A percentile compares a stretch with the other conserved stretches of the same genome.
Evolutionary conservation across 1,140 invertebrate genomes (phyloP).

Genomic region (Drosophila rhopaloa): DNA sequence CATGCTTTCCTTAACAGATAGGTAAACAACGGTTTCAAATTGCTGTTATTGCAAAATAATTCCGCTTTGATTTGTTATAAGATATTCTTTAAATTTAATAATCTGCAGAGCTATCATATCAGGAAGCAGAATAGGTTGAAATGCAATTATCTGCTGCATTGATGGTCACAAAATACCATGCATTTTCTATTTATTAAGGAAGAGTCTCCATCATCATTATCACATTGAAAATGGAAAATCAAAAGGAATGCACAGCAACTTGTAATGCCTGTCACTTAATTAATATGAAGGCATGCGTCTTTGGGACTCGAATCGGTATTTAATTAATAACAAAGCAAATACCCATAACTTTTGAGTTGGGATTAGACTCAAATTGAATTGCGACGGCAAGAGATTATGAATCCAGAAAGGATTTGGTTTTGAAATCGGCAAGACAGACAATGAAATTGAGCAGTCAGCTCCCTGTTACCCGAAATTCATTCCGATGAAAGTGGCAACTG

Average conservation of each 20-base stretch:
- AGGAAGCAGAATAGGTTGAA: too few species aligned
- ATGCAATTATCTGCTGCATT: neutral
- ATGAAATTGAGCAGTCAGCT: conserved; percentile 1
- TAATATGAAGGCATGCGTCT: conserved; percentile 13
- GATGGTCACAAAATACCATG: neutral
- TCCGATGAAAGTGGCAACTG: conserved; percentile 34
- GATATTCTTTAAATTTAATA: too few species aligned
- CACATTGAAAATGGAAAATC: neutral
- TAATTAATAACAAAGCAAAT: conserved; percentile 22
- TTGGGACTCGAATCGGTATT: neutral
- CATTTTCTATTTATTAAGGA: neutral
- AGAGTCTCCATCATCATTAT: neutral
- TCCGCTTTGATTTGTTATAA: too few species aligned
- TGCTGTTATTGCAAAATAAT: too few species aligned
- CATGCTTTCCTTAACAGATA: too few species aligned
- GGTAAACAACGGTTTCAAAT: too few species aligned
- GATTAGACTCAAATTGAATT: conserved; percentile 23
- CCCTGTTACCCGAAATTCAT: conserved; percentile 6
- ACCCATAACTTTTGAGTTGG: neutral
- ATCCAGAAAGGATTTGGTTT: neutral
- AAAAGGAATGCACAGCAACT: neutral
- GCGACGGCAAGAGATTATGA: neutral
- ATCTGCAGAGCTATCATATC: too few species aligned
- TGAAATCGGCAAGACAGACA: neutral
- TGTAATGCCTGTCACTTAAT: conserved; percentile 20